phyloP scores from a whole-genome alignment of 2,113 vertebrate genomes.

The Plecturocebus donacophilus region DNA sequence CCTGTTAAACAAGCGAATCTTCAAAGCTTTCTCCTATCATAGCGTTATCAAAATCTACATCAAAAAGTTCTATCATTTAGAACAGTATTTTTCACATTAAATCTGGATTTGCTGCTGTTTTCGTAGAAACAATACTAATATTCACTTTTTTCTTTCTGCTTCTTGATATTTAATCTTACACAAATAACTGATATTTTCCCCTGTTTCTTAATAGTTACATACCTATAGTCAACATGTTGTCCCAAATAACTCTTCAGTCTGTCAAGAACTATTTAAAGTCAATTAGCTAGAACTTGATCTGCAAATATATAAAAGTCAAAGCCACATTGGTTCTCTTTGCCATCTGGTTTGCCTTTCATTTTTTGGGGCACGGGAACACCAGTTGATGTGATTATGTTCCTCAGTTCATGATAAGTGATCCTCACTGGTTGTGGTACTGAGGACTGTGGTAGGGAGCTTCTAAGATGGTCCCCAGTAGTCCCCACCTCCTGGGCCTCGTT shows the following conservation, averaged over 20 bases:
- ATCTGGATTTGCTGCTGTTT: not conserved
- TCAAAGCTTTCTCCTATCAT: not conserved
- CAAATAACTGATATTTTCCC: not conserved
- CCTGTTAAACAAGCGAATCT: not conserved
- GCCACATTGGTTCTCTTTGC: not conserved
- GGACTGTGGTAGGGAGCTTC: not conserved
- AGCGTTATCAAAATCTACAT: not conserved
- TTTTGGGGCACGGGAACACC: not conserved
- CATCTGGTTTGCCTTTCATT: not conserved
- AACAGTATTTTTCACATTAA: not conserved
- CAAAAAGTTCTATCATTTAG: not conserved
- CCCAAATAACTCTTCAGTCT: not conserved
- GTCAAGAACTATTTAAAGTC: not conserved
- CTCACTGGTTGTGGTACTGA: rapidly evolving
- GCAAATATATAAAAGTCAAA: not conserved
- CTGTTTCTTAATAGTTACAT: not conserved
- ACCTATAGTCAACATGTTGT: not conserved
- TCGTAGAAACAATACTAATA: not conserved
- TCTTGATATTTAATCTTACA: not conserved
- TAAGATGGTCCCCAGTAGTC: no score
- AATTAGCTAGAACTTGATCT: not conserved
- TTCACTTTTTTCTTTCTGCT: not conserved
- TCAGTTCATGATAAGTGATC: not conserved
- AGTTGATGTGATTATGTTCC: not conserved
- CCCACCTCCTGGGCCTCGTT: not conserved